A percentile compares a stretch with the other conserved stretches of the same genome.
These are phyloP conservation scores for Lampropteryx suffumata DNA, from an alignment of 2,888 invertebrate genomes.

Conservation along the genomic window DNA sequence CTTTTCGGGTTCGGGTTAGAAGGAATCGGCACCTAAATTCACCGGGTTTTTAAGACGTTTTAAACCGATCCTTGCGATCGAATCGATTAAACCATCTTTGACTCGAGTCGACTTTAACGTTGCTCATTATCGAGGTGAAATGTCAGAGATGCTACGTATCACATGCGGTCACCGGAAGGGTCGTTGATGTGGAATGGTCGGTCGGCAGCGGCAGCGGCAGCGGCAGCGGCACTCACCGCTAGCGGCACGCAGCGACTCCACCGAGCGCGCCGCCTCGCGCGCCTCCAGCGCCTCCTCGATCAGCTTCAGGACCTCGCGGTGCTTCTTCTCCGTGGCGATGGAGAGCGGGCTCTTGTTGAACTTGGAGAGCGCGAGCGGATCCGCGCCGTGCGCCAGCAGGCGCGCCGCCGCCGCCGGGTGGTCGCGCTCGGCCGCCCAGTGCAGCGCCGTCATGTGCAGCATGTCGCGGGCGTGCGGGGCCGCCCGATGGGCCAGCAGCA, in stretches of 20 bases:
- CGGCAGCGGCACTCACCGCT: background rate
- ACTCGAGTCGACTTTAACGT: no score
- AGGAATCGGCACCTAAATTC: no score
- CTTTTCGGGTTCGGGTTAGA: no score
- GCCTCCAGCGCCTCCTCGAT: slow-evolving; percentile 8
- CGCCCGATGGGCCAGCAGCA: slow-evolving; percentile 83
- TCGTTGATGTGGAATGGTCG: no score
- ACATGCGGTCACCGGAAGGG: no score
- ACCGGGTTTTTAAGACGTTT: no score
- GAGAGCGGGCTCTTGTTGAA: slow-evolving; percentile 60
- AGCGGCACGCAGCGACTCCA: slow-evolving; percentile 8
- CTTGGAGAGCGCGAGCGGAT: slow-evolving; percentile 70
- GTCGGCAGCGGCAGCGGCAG: no score
- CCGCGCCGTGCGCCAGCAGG: slow-evolving; percentile 89
- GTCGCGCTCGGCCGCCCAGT: slow-evolving; percentile 95
- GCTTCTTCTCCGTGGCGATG: slow-evolving; percentile 39
- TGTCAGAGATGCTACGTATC: no score
- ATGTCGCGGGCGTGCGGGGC: slow-evolving; percentile 56
- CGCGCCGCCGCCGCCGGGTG: slow-evolving; percentile 84
- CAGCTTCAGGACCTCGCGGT: slow-evolving; percentile 37
- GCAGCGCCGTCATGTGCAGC: slow-evolving; percentile 90
- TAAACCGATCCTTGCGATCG: no score
- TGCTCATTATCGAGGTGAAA: no score
- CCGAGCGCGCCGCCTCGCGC: slow-evolving; percentile 2
- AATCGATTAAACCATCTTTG: no score